Base-by-base conservation (phyloP, 2,113 vertebrate genomes). In the Brachypteracias leptosomus region DNA sequence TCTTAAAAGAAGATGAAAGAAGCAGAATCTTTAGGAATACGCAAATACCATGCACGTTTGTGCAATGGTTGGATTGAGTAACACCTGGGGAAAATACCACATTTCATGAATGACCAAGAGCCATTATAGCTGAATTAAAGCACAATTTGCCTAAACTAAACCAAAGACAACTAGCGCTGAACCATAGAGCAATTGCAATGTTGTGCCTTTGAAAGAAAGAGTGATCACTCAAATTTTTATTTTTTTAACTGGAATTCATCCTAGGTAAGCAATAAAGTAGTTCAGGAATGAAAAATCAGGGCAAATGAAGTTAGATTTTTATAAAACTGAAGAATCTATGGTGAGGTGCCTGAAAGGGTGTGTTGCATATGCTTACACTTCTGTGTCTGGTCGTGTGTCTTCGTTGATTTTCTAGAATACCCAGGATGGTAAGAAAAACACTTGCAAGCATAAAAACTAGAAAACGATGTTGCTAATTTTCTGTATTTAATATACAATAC, bases 401-500 rank as follows among this genome's bases (percentile, higher is more conserved):
- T 16, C 24, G 47, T 22, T 81, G 9, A 44, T 55, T 82, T 58
- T 75, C 66, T 59, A 24, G 47, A 88, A 67, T 19, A 77, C 17
- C 40, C 14, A 49, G 20, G 42, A 21, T 62, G 6, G 51, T 68
- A n/a, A 57, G 81, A 88, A 92, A 94, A 62, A 67, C 65, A 38
- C 46, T 89, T 83, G 59, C 76, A 70, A 73, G 89, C 61, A 79
- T 28, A 94, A 90, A 95, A 85, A 79, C 61, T 89, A 79, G 65
- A 83, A 94, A 95, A 15, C 81, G 51, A n/a, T 36, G 22, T 68
- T 96, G 61, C 91, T 93, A 95, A 91, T 91, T 96, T 78, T 96
- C 90, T 55, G 47, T 92, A 89, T 90, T 97, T 98, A 97, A 92
- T 95, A 93, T 80, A 93, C 77, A 73, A 93, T 96, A 95, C 74